A percentile compares a stretch with the other conserved stretches of the same genome.
phyloP scores from a whole-genome alignment of 2,888 invertebrate genomes.

The Epinotia bilunana region DNA sequence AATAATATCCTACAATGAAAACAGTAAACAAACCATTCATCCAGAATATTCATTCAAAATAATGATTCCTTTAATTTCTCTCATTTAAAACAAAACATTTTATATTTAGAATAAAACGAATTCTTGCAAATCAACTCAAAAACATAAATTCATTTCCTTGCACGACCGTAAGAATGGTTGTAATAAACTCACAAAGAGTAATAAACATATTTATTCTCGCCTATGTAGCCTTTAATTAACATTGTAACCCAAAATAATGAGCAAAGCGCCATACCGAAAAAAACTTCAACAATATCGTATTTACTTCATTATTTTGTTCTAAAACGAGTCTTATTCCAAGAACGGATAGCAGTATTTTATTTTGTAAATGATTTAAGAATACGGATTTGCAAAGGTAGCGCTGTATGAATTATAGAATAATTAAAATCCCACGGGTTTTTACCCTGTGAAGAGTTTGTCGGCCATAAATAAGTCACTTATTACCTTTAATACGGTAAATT shows the following conservation, averaged over 20 bases:
- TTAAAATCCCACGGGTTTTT: slow-evolving; percentile 23
- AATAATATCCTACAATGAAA: neutral
- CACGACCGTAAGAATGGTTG: neutral
- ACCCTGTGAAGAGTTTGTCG: slow-evolving; percentile 3
- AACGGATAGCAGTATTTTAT: neutral
- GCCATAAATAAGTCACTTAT: slow-evolving; percentile 26
- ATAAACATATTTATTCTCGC: slow-evolving; percentile 29
- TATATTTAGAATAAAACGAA: neutral
- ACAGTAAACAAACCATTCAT: neutral
- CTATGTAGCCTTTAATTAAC: slow-evolving; percentile 18
- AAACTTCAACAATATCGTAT: slow-evolving; percentile 7
- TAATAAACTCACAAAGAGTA: slow-evolving; percentile 22
- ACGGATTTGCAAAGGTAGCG: neutral
- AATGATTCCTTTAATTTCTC: neutral
- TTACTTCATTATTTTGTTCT: neutral
- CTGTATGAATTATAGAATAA: slow-evolving; percentile 7
- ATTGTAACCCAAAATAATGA: slow-evolving; percentile 28
- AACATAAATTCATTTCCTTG: slow-evolving; percentile 1
- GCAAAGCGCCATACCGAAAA: slow-evolving; percentile 15
- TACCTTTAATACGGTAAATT: neutral
- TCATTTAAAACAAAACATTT: neutral
- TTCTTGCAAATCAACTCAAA: neutral
- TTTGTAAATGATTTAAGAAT: no score
- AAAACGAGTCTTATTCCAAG: slow-evolving; percentile 13
- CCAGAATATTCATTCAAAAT: neutral